A percentile compares a stretch with the other conserved stretches of the same genome.
Evolutionary conservation across 2,113 vertebrate genomes (phyloP).

Genomic region (Myrmophylax atrothorax): DNA sequence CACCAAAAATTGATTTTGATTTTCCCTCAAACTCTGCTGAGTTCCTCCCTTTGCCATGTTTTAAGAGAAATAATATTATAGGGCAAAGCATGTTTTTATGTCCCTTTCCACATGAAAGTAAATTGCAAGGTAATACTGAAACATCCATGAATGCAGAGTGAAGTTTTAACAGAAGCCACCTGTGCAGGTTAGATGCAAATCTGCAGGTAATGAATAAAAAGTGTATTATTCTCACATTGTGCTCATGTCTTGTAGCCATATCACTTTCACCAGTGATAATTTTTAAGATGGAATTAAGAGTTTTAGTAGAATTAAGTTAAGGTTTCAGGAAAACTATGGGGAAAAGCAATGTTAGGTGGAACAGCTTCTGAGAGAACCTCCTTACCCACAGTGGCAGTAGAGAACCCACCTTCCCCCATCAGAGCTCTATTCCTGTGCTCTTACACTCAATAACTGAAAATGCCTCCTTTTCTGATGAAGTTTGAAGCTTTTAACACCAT

Average conservation of each 20-base stretch:
- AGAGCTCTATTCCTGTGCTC: not conserved
- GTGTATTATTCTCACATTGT: not conserved
- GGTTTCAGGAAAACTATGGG: not conserved
- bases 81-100: not conserved
- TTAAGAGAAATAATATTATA: not conserved
- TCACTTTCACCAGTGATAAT: not conserved
- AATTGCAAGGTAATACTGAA: not conserved
- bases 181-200: not conserved
- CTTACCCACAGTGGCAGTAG: not conserved
- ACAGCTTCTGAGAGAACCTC: not conserved
- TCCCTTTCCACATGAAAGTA: not conserved
- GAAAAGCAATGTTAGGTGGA: not conserved
- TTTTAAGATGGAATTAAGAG: not conserved
- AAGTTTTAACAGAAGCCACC: not conserved
- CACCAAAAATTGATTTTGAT: not conserved
- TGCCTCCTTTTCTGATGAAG: not conserved
- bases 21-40: not conserved
- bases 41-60: not conserved
- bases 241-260: not conserved
- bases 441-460: not conserved
- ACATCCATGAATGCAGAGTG: not conserved
- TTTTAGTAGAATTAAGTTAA: not conserved
- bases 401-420: not conserved
- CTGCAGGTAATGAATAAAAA: not conserved
- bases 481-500: not conserved